phyloP scores from a whole-genome alignment of 2,113 vertebrate species.

The Uria aalge region DNA sequence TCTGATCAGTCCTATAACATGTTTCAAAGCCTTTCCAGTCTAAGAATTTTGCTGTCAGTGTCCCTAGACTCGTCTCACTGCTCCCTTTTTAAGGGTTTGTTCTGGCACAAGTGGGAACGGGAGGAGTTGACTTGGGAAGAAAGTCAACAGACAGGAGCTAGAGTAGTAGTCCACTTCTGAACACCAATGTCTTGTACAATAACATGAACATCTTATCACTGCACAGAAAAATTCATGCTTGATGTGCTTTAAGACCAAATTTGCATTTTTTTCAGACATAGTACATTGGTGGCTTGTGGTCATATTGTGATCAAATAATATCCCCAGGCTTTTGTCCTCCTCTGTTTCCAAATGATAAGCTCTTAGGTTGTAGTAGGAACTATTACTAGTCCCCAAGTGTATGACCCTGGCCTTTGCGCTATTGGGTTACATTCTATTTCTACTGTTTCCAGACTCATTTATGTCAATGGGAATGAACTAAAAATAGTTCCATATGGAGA shows the following conservation, averaged over 20 bases:
- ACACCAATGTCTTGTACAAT: neutral
- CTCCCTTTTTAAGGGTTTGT: neutral
- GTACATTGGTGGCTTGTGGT: neutral
- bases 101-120: neutral
- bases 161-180: neutral
- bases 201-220: neutral
- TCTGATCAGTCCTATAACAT: neutral
- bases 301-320: neutral
- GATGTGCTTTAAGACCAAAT: neutral
- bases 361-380: neutral
- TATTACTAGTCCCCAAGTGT: neutral
- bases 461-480: neutral
- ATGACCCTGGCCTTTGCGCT: neutral
- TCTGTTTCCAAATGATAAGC: neutral
- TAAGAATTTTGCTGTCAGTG: neutral
- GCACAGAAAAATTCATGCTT: neutral
- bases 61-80: neutral
- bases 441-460: neutral
- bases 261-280: neutral
- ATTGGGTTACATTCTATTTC: neutral
- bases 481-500: neutral
- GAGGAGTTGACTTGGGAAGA: neutral
- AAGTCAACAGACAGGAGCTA: neutral
- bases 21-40: neutral
- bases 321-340: neutral